Percentiles rank a stretch among this genome's conserved stretches.
These are phyloP conservation scores for Netelia melanura DNA, from an alignment of 2,888 invertebrate genomes.

Conservation along the genomic window DNA sequence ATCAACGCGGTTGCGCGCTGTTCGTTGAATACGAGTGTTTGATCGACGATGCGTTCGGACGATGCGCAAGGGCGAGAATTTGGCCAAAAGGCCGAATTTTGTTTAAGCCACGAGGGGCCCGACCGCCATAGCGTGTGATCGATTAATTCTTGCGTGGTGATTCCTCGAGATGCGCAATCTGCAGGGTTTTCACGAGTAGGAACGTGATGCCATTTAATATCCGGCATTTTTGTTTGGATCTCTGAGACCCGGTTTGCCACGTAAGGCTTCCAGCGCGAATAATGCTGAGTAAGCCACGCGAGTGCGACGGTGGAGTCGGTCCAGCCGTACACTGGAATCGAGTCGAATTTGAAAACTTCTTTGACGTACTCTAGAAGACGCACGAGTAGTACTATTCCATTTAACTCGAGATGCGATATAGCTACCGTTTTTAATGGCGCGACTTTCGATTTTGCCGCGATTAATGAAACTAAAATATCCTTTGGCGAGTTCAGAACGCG, in stretches of 20 bases:
- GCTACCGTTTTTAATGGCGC: constrained; percentile 8
- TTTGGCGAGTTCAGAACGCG: background rate
- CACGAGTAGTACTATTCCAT: background rate
- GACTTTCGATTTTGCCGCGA: constrained; percentile 3
- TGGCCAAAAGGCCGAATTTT: constrained; percentile 25
- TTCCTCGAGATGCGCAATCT: constrained; percentile 77
- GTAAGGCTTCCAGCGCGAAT: constrained; percentile 38
- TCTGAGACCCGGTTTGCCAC: constrained; percentile 75
- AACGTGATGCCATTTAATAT: constrained; percentile 74
- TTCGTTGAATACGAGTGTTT: background rate
- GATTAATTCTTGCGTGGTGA: constrained; percentile 62
- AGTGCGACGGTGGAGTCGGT: constrained; percentile 73
- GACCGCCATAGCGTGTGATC: constrained; percentile 69
- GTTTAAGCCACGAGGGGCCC: constrained; percentile 68
- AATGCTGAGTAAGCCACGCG: constrained; percentile 70
- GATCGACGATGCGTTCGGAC: background rate
- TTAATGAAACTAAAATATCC: background rate
- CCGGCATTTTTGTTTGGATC: constrained; percentile 72
- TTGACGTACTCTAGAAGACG: constrained; percentile 38
- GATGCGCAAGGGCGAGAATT: constrained; percentile 17
- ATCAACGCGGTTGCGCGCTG: background rate
- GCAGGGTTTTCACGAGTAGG: constrained; percentile 75
- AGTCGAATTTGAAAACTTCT: background rate
- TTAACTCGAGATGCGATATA: constrained; percentile 27
- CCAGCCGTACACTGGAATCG: constrained; percentile 40